These are phyloP conservation scores for Furnarius figulus DNA, from an alignment of 2,113 vertebrate genomes.

Conservation along the genomic window DNA sequence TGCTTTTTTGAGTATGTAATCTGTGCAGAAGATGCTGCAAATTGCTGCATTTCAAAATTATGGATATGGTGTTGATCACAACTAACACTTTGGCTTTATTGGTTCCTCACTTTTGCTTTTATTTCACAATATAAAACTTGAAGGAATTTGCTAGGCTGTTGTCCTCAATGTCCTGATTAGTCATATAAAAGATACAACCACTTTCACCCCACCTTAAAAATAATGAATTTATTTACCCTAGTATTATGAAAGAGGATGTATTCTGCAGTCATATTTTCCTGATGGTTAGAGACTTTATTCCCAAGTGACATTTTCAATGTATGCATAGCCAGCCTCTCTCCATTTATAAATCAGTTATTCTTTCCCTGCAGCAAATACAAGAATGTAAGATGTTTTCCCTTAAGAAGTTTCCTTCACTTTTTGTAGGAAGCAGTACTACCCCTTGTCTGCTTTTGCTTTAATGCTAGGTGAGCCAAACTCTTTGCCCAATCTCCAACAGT, in stretches of 20 bases:
- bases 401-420: background rate
- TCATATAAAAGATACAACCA: background rate
- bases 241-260: background rate
- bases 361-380: background rate
- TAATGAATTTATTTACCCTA: accelerated
- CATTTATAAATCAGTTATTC: background rate
- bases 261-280: background rate
- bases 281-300: background rate
- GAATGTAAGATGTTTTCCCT: background rate
- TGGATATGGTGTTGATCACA: background rate
- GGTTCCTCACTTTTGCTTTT: background rate
- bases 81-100: background rate
- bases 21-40: background rate
- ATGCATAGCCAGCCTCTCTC: background rate
- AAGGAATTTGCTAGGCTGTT: background rate
- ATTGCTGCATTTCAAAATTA: background rate
- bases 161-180: background rate
- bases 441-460: background rate
- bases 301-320: background rate
- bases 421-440: background rate
- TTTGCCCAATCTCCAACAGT: background rate
- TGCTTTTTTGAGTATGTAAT: background rate
- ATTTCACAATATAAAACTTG: background rate
- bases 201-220: background rate
- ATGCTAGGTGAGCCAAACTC: background rate